Percentiles rank a stretch among this genome's conserved stretches.
phyloP scores from a whole-genome alignment of 2,888 invertebrate genomes.

The Hyalella azteca region DNA sequence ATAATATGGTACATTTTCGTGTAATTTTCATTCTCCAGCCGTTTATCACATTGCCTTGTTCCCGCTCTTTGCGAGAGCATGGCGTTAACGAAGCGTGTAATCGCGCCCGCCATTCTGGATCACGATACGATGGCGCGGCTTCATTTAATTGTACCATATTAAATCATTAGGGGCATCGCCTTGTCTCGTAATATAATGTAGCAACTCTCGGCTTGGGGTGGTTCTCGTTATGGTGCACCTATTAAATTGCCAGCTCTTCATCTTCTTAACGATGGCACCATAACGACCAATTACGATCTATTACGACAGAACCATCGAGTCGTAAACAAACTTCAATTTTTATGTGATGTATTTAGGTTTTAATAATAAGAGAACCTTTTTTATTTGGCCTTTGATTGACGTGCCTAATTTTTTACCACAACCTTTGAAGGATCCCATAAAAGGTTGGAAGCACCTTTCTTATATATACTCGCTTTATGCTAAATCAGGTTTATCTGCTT shows the following conservation, averaged over 20 bases:
- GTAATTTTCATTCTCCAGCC: too few relatives aligned
- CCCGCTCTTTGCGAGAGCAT: too few relatives aligned
- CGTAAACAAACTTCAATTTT: conserved; percentile 13
- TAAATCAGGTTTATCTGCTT: too few relatives aligned
- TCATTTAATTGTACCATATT: conserved; percentile 4
- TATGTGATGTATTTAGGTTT: too few relatives aligned
- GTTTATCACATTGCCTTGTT: too few relatives aligned
- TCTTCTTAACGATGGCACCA: background rate
- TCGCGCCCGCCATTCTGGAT: background rate
- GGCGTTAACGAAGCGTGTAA: conserved; percentile 24
- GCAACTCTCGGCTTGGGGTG: background rate
- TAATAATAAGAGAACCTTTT: too few relatives aligned
- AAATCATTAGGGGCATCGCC: conserved; percentile 3
- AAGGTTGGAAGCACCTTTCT: too few relatives aligned
- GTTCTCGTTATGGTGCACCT: background rate
- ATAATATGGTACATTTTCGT: too few relatives aligned
- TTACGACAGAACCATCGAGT: background rate
- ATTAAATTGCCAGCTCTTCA: background rate
- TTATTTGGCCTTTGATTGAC: too few relatives aligned
- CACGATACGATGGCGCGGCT: background rate
- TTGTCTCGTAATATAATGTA: background rate
- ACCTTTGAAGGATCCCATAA: too few relatives aligned
- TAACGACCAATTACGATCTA: conserved; percentile 36
- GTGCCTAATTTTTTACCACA: too few relatives aligned
- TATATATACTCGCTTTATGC: too few relatives aligned